Evolutionary conservation across 1,140 invertebrate species (phyloP).

Genomic region (Trinorchestia longiramus): DNA sequence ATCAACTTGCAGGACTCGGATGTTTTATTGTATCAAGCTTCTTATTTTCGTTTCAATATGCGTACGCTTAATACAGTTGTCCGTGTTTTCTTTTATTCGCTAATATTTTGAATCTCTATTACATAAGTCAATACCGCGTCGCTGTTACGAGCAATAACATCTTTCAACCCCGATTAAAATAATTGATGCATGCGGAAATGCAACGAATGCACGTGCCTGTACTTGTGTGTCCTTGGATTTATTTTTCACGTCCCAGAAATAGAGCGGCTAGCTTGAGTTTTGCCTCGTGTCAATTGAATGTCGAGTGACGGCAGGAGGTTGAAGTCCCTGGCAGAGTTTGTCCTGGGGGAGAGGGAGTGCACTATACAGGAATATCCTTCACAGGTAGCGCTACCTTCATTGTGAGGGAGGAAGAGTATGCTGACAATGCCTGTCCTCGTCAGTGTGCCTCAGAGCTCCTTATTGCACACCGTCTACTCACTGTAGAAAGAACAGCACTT

Average conservation of each 20-base stretch:
- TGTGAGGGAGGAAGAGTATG: not conserved
- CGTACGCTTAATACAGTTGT: too few species aligned
- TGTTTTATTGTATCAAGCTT: too few species aligned
- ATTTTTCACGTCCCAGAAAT: not conserved
- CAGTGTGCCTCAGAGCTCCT: not conserved
- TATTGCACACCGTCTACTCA: not conserved
- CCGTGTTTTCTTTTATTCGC: too few species aligned
- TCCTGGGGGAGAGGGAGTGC: not conserved
- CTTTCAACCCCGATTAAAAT: not conserved
- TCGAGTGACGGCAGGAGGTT: not conserved
- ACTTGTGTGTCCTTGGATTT: not conserved
- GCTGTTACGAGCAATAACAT: too few species aligned
- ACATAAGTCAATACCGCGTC: too few species aligned
- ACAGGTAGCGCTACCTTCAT: too few species aligned
- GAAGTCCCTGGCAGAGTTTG: not conserved
- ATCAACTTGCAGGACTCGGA: too few species aligned
- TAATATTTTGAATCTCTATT: too few species aligned
- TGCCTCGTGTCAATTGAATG: not conserved
- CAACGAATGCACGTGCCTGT: not conserved
- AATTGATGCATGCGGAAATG: not conserved
- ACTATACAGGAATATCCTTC: not conserved
- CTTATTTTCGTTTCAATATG: too few species aligned
- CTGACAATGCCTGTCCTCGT: not conserved
- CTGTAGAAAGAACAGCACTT: not conserved
- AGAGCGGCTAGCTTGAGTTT: not conserved